Evolutionary conservation across 2,888 invertebrate genomes (phyloP).

Genomic region (Conus canariensis): DNA sequence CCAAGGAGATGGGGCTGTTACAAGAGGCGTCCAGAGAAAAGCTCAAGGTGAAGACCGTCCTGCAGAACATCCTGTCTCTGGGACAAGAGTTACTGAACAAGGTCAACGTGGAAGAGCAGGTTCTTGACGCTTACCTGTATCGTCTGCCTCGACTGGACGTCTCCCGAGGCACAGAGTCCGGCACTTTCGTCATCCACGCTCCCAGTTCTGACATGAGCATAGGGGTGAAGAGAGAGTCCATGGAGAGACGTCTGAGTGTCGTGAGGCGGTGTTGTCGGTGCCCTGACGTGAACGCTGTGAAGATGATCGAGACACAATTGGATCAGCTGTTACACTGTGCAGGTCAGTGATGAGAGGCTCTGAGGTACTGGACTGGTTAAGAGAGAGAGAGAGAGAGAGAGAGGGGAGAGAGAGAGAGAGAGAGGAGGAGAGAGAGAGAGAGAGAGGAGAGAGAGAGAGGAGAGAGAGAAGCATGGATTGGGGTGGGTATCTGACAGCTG

Average conservation of each 20-base stretch:
- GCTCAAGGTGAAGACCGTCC: neutral
- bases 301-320: neutral
- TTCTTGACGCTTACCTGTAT: neutral
- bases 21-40: neutral
- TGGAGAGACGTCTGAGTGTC: neutral
- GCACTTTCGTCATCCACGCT: neutral
- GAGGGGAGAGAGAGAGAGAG: neutral
- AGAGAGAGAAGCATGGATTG: neutral
- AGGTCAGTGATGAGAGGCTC: slow-evolving; percentile 18
- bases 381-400: neutral
- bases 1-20: neutral
- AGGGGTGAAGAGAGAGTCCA: neutral
- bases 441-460: neutral
- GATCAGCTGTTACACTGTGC: neutral
- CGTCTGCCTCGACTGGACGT: neutral
- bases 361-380: no score
- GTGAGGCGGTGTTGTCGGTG: neutral
- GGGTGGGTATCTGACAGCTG: no score
- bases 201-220: neutral
- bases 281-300: neutral
- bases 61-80: neutral
- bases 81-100: neutral
- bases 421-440: no score
- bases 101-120: neutral
- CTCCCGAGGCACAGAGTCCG: neutral